Percentiles rank a stretch among this genome's conserved stretches.
phyloP scores from a whole-genome alignment of 1,140 invertebrate species.

The Popillia japonica region DNA sequence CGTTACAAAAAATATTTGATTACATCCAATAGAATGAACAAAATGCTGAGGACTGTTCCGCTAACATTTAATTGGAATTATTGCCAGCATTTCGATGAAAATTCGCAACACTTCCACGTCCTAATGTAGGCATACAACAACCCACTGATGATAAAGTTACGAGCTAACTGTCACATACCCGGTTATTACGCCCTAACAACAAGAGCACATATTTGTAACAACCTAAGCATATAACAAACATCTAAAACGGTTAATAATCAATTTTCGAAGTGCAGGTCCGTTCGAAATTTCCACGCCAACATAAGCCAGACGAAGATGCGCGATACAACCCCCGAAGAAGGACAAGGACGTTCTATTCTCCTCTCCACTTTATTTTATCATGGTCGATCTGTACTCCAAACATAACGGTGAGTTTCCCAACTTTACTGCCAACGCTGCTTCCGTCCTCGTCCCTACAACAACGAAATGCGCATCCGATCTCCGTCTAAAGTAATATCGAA shows the following conservation, averaged over 20 bases:
- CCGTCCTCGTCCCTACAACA: slow-evolving; percentile 39
- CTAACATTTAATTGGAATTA: no score
- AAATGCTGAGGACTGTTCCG: no score
- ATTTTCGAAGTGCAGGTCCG: slow-evolving; percentile 24
- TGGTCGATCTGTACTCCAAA: slow-evolving; percentile 45
- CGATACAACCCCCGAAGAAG: background rate
- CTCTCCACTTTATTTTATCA: slow-evolving; percentile 42
- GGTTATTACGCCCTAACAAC: background rate
- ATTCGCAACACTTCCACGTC: no score
- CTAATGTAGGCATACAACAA: background rate
- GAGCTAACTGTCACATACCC: background rate
- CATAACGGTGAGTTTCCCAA: slow-evolving; percentile 48
- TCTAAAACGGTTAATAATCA: slow-evolving; percentile 27
- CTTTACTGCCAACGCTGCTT: slow-evolving; percentile 44
- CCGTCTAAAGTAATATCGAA: slow-evolving; percentile 43
- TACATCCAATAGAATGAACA: no score
- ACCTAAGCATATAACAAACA: background rate
- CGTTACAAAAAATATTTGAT: no score
- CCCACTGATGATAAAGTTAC: background rate
- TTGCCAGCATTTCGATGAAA: no score
- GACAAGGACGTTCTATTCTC: background rate
- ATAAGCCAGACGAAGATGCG: background rate
- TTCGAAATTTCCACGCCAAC: slow-evolving; percentile 11
- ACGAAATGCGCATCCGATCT: slow-evolving; percentile 35
- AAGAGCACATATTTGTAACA: background rate